phyloP scores from a whole-genome alignment of 2,113 vertebrate species.

The Agapornis roseicollis region DNA sequence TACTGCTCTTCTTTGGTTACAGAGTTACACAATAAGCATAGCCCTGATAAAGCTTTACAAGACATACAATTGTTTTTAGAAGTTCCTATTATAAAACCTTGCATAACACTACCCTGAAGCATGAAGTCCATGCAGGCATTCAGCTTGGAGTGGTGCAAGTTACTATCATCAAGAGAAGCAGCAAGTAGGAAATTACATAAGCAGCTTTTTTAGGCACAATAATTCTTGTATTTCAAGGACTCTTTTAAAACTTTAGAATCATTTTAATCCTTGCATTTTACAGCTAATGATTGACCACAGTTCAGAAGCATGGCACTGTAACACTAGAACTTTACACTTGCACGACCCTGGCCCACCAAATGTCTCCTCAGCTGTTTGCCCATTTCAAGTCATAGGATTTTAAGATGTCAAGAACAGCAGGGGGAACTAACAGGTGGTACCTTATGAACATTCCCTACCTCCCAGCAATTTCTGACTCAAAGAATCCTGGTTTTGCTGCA shows the following conservation, averaged over 20 bases:
- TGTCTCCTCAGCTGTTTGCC: background rate
- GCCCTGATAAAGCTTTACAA: background rate
- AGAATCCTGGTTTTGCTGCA: background rate
- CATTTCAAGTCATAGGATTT: background rate
- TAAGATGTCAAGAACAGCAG: background rate
- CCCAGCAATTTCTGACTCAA: background rate
- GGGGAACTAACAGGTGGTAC: background rate
- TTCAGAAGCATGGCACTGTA: background rate
- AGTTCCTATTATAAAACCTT: background rate
- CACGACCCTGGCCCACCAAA: background rate
- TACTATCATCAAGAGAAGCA: background rate
- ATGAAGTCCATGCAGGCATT: background rate
- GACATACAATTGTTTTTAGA: background rate
- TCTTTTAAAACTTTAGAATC: background rate
- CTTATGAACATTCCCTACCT: background rate
- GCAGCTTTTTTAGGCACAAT: background rate
- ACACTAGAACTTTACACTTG: background rate
- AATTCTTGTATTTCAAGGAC: background rate
- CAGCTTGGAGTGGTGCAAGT: background rate
- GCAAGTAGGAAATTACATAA: background rate
- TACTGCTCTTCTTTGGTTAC: background rate
- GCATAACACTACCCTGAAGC: fast-evolving
- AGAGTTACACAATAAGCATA: background rate
- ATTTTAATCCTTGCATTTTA: background rate
- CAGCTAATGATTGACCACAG: background rate